Conservation (phyloP, 1,140 invertebrate species). For the Anastatus disparis region DNA sequence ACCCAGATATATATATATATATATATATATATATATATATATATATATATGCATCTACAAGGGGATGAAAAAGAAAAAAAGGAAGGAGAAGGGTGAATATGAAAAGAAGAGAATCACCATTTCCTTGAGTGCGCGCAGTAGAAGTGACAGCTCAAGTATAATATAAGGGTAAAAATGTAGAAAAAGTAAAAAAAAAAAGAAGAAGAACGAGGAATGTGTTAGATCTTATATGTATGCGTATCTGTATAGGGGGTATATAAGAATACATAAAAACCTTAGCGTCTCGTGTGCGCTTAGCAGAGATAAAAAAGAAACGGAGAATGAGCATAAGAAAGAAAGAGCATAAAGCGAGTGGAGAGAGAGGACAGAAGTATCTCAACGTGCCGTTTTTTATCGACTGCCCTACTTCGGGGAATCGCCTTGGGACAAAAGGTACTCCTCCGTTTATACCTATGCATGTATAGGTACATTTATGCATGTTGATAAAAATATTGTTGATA, state of each 20-base stretch:
- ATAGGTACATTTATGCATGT: neutral
- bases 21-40: no score
- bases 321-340: neutral
- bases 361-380: neutral
- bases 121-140: neutral
- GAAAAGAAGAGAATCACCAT: neutral
- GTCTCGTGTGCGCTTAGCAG: neutral
- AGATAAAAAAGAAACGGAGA: neutral
- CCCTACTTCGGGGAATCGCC: slow-evolving; percentile 37
- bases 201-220: no score
- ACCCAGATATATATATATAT: no score
- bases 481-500: no score
- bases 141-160: neutral
- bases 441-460: neutral
- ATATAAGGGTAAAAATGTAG: no score
- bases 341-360: slow-evolving; percentile 17
- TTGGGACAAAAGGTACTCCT: slow-evolving; percentile 36
- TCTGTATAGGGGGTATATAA: no score
- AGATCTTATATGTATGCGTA: no score
- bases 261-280: no score
- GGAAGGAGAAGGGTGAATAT: neutral
- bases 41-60: no score
- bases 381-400: slow-evolving; percentile 37
- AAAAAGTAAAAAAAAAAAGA: no score
- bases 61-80: no score